Evolutionary conservation across 2,888 invertebrate genomes (phyloP), one percentile per base, ranked within the genome.

Genomic region (Congeria kusceri): DNA sequence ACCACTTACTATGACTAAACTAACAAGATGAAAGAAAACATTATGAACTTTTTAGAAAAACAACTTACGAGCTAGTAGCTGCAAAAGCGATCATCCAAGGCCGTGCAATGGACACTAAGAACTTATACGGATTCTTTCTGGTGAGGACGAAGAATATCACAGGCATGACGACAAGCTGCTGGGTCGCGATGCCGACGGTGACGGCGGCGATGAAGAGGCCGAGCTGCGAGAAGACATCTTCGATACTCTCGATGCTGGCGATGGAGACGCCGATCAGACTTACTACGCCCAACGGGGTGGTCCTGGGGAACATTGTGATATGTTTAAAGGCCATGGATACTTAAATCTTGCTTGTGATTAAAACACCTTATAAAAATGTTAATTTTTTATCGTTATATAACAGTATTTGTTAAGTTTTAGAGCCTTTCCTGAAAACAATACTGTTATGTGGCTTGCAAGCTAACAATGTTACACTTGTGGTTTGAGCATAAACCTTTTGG

Each of bases 11-110:
- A n/a, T n/a, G n/a, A n/a, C n/a, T n/a, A n/a, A n/a, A n/a, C n/a
- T n/a, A n/a, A n/a, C n/a, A n/a, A n/a, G n/a, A n/a, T n/a, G n/a
- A n/a, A n/a, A n/a, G 11, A 15, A 27, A 58, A 58, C 18, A 27
- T 7, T 58, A 7, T 4, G 28, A 58, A 18, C 3, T n/a, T n/a
- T n/a, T n/a, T n/a, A n/a, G n/a, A n/a, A 47, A 27, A 5, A 20
- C 0, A 25, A 79, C 91, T 88, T 79, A 92, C 92, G 90, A 88
- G 87, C 89, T 89, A 3, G 91, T 89, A 3, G 91, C 72, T 4
- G 92, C 91, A 69, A 91, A 90, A 1, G 85, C 88, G 9, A 91
- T 87, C 79, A 91, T 80, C 86, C 88, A 91, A 9, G 91, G 87
- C 47, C 87, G 69, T 20, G 81, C 77, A 23, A 89, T 86, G 9